Conservation (phyloP, 2,113 vertebrate species). For the Syngnathus floridae region DNA sequence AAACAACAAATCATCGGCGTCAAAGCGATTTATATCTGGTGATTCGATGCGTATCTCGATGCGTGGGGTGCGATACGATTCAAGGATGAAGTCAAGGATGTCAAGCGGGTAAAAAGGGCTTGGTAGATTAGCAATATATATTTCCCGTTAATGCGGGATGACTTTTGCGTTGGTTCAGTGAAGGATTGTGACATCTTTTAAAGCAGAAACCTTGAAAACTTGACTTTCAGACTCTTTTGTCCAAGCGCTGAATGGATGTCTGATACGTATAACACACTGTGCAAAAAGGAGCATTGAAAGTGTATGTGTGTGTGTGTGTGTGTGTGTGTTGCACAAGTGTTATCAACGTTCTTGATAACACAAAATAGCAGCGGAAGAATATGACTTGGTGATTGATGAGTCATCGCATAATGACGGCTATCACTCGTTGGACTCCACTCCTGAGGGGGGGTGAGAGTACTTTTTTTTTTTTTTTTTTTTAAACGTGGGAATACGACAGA, state of each 20-base stretch:
- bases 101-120: not conserved
- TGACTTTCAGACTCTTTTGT: not conserved
- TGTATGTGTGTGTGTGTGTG: not conserved
- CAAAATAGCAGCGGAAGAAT: slow-evolving; percentile 32
- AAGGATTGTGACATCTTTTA: not conserved
- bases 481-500: slow-evolving; percentile 27
- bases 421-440: slow-evolving; percentile 33
- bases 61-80: too few relatives aligned
- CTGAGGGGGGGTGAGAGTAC: slow-evolving; percentile 1
- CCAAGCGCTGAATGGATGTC: not conserved
- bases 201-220: not conserved
- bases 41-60: too few relatives aligned
- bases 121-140: not conserved
- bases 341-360: slow-evolving; percentile 7
- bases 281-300: not conserved
- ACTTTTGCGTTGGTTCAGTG: not conserved
- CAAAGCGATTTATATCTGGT: too few relatives aligned
- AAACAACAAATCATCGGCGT: too few relatives aligned
- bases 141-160: not conserved
- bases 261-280: not conserved
- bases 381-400: slow-evolving; percentile 42
- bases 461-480: too few relatives aligned
- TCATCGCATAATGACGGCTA: slow-evolving; percentile 48
- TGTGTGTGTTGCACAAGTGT: not conserved
- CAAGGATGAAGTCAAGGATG: too few relatives aligned